phyloP scores from a whole-genome alignment of 2,888 invertebrate species.

The Cyaniris semiargus region DNA sequence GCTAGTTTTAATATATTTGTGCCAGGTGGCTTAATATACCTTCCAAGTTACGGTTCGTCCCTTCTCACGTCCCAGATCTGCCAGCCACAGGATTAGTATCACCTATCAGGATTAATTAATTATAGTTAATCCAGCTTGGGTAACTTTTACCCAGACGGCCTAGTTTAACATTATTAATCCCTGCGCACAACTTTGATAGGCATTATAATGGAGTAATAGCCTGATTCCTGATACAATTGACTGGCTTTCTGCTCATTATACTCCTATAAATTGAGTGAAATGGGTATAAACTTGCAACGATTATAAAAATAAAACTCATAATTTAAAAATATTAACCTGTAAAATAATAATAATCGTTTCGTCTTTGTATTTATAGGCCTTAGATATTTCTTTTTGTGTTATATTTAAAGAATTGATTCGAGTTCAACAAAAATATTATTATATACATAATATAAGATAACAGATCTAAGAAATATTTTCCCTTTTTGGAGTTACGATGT shows the following conservation, averaged over 20 bases:
- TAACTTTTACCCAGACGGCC: constrained; percentile 3
- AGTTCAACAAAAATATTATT: too few species aligned
- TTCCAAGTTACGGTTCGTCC: not conserved
- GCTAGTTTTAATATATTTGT: not conserved
- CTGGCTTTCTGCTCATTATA: not conserved
- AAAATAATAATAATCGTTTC: too few species aligned
- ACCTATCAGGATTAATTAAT: constrained; percentile 20
- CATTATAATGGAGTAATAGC: not conserved
- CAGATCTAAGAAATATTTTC: too few species aligned
- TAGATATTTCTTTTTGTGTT: too few species aligned
- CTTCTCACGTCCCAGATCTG: not conserved
- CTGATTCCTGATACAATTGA: constrained; percentile 1
- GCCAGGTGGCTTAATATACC: not conserved
- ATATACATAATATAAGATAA: too few species aligned
- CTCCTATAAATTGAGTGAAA: not conserved
- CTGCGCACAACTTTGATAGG: constrained; percentile 3
- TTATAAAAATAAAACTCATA: not conserved
- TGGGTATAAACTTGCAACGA: not conserved
- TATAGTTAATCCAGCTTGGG: not conserved
- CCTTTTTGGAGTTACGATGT: not conserved
- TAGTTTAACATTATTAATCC: constrained; percentile 17
- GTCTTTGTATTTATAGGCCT: too few species aligned
- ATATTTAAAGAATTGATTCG: too few species aligned
- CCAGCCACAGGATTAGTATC: not conserved
- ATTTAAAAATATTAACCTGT: too few species aligned